Conservation (phyloP, 2,797 vertebrate species). For the Pogonophryne albipinna region DNA sequence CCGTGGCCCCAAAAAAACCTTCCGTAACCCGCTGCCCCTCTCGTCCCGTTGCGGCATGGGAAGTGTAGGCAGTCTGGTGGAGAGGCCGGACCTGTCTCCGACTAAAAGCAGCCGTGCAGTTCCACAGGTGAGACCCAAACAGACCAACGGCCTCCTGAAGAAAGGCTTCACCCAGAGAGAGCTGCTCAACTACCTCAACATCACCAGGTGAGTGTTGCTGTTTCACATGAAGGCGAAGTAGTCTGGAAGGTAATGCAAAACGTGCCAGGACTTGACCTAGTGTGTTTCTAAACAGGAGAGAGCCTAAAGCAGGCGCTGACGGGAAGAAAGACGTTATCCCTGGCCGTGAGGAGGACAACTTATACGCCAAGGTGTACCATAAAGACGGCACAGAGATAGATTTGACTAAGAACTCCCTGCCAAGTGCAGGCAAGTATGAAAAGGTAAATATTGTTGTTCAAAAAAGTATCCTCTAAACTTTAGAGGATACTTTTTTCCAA, state of each 20-base stretch:
- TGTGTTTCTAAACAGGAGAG: constrained; percentile 84
- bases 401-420: constrained; percentile 94
- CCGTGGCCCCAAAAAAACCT: constrained; percentile 86
- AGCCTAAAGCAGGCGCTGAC: constrained; percentile 77
- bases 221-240: neutral
- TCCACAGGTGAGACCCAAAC: constrained; percentile 88
- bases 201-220: constrained; percentile 83
- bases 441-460: constrained; percentile 76
- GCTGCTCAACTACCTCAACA: constrained; percentile 94
- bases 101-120: constrained; percentile 85
- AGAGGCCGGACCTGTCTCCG: constrained; percentile 91
- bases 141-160: constrained; percentile 90
- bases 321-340: constrained; percentile 81
- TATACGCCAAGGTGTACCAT: constrained; percentile 90
- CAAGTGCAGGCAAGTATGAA: constrained; percentile 87
- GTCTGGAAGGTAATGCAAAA: constrained; percentile 10
- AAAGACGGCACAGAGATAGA: constrained; percentile 89
- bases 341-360: constrained; percentile 83
- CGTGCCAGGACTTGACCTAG: constrained; percentile 16
- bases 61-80: constrained; percentile 97
- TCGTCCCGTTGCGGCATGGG: constrained; percentile 90
- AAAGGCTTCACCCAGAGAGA: constrained; percentile 95
- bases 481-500: too few species aligned
- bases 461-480: neutral
- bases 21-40: constrained; percentile 79